phyloP scores from a whole-genome alignment of 2,888 invertebrate species.

The Ophion obscuratus region DNA sequence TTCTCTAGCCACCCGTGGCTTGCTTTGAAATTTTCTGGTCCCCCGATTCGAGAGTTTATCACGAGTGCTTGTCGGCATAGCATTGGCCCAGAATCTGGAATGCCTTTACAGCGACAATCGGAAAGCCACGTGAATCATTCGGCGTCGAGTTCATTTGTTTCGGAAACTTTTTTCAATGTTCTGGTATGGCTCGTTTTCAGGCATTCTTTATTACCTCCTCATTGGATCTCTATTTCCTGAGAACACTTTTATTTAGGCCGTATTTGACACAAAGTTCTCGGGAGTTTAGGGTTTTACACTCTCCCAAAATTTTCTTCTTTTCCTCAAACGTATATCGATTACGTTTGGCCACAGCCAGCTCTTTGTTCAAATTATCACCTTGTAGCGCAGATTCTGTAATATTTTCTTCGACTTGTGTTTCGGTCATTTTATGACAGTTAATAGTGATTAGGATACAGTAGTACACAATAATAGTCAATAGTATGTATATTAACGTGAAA shows the following conservation, averaged over 20 bases:
- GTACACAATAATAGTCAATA: background rate
- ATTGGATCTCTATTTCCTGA: constrained; percentile 27
- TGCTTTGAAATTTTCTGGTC: constrained; percentile 54
- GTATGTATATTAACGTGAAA: background rate
- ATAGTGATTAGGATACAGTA: background rate
- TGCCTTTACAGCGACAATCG: constrained; percentile 59
- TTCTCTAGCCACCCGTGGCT: constrained; percentile 57
- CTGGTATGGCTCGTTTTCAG: constrained; percentile 49
- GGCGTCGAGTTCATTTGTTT: constrained; percentile 48
- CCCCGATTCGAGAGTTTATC: constrained; percentile 52
- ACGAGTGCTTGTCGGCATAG: constrained; percentile 55
- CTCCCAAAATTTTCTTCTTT: constrained; percentile 57
- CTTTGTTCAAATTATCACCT: too few species aligned
- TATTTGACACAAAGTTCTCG: constrained; percentile 52
- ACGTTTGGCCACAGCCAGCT: too few species aligned
- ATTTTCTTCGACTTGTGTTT: too few species aligned
- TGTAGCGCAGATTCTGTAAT: too few species aligned
- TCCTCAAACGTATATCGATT: constrained; percentile 2
- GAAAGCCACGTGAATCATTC: constrained; percentile 60
- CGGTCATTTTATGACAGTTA: constrained; percentile 28
- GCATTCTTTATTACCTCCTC: constrained; percentile 42
- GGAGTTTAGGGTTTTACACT: constrained; percentile 50
- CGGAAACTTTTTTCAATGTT: constrained; percentile 49
- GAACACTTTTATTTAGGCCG: constrained; percentile 53
- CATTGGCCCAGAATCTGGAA: constrained; percentile 58